Evolutionary conservation across 2,797 vertebrate species (phyloP).

Genomic region (Borostomias antarcticus): DNA sequence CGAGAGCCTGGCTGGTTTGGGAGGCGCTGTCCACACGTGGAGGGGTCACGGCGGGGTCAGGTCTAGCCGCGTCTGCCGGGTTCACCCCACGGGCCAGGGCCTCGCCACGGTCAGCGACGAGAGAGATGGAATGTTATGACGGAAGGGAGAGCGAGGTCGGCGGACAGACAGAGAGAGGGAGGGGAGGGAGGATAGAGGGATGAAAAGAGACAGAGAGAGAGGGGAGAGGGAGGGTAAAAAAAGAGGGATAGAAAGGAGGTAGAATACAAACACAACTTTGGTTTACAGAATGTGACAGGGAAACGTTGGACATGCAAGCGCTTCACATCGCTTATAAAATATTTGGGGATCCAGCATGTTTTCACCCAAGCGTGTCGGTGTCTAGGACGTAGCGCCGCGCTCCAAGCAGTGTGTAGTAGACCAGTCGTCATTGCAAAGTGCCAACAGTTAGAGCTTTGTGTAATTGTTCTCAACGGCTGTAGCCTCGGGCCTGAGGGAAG

Average conservation of each 20-base stretch:
- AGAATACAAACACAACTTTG: background rate
- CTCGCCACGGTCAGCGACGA: slow-evolving; percentile 8
- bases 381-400: background rate
- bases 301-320: background rate
- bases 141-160: background rate
- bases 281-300: background rate
- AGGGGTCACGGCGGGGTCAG: background rate
- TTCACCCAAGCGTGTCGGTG: background rate
- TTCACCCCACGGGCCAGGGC: slow-evolving; percentile 31
- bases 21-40: slow-evolving; percentile 2
- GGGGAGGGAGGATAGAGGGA: background rate
- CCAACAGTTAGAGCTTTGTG: slow-evolving; percentile 55
- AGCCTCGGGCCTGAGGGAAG: slow-evolving; percentile 25
- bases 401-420: background rate
- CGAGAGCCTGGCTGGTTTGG: slow-evolving; percentile 14
- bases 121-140: slow-evolving; percentile 7
- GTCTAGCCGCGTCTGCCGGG: slow-evolving; percentile 5
- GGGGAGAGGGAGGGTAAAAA: background rate
- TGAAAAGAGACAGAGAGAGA: background rate
- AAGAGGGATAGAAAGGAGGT: background rate
- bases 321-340: background rate
- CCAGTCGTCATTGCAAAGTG: background rate
- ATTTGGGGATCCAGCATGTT: background rate
- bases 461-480: slow-evolving; percentile 25
- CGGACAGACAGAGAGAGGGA: background rate